A percentile compares a stretch with the other conserved stretches of the same genome.
Evolutionary conservation across 1,140 invertebrate genomes (phyloP).

Genomic region (Sesamia nonagrioides): DNA sequence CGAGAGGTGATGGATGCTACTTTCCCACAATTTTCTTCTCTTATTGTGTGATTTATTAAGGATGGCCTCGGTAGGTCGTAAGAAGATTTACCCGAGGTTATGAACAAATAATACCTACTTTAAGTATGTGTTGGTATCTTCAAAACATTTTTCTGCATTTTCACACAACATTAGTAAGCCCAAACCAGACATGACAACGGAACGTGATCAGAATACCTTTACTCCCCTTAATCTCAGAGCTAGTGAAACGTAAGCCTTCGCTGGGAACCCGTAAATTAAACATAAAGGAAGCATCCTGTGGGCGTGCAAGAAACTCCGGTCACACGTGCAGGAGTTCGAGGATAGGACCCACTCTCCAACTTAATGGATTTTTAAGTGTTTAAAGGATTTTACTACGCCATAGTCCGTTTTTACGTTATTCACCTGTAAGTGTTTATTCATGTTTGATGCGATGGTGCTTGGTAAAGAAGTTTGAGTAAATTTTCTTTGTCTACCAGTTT

Average conservation of each 20-base stretch:
- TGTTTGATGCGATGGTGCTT: slow-evolving; percentile 7
- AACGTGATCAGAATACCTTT: background rate
- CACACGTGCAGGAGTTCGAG: slow-evolving; percentile 12
- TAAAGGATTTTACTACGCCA: slow-evolving; percentile 16
- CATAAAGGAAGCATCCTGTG: slow-evolving; percentile 2
- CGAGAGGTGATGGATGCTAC: too few relatives aligned
- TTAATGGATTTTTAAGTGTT: slow-evolving; percentile 46
- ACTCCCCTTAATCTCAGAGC: background rate
- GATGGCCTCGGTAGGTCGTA: too few relatives aligned
- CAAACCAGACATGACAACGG: background rate
- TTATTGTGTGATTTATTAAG: too few relatives aligned
- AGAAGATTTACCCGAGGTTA: too few relatives aligned
- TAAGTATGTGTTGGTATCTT: too few relatives aligned
- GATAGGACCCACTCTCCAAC: background rate
- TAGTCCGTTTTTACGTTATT: slow-evolving; percentile 12
- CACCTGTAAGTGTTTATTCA: slow-evolving; percentile 37
- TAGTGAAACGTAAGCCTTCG: background rate
- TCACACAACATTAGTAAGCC: background rate
- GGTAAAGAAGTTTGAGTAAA: too few relatives aligned
- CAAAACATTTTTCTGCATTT: too few relatives aligned
- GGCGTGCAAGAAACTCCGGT: background rate
- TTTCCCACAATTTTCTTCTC: too few relatives aligned
- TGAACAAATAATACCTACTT: background rate
- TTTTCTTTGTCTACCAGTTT: too few relatives aligned
- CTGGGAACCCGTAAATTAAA: slow-evolving; percentile 25